These are phyloP conservation scores for Myrmecobius fasciatus DNA, from an alignment of 2,113 vertebrate genomes.

Conservation along the genomic window DNA sequence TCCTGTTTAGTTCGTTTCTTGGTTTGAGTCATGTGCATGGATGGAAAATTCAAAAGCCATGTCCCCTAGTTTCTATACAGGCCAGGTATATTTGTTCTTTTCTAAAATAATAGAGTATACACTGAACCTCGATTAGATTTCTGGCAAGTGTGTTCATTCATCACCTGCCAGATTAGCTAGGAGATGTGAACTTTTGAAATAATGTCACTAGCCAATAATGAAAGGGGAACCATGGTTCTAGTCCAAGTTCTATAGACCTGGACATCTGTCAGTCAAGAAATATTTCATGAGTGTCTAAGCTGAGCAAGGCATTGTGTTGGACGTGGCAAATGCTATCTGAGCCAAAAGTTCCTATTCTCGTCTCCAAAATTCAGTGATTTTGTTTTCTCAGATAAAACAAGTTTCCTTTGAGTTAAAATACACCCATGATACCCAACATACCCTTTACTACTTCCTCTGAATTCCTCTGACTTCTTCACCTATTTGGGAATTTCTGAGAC, in stretches of 20 bases:
- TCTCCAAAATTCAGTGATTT: neutral
- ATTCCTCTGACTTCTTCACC: neutral
- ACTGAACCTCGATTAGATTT: neutral
- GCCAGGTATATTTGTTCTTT: neutral
- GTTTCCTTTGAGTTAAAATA: neutral
- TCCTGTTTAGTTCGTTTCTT: neutral
- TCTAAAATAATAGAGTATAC: neutral
- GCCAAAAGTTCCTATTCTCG: neutral
- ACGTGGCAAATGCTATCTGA: neutral
- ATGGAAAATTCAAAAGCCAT: neutral
- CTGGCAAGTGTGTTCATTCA: neutral
- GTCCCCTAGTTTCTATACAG: neutral
- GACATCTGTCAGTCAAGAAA: neutral
- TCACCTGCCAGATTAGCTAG: neutral
- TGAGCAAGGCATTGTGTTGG: neutral
- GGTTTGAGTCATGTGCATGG: neutral
- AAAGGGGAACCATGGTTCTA: neutral
- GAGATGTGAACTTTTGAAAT: neutral
- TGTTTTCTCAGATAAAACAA: neutral
- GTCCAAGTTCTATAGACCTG: too few species aligned
- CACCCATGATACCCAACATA: neutral
- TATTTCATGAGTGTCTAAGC: neutral
- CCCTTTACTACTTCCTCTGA: neutral
- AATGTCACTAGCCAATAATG: too few species aligned
- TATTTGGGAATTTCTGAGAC: neutral